Base-by-base conservation (phyloP, 2,113 vertebrate species). In the Erythrocebus patas region DNA sequence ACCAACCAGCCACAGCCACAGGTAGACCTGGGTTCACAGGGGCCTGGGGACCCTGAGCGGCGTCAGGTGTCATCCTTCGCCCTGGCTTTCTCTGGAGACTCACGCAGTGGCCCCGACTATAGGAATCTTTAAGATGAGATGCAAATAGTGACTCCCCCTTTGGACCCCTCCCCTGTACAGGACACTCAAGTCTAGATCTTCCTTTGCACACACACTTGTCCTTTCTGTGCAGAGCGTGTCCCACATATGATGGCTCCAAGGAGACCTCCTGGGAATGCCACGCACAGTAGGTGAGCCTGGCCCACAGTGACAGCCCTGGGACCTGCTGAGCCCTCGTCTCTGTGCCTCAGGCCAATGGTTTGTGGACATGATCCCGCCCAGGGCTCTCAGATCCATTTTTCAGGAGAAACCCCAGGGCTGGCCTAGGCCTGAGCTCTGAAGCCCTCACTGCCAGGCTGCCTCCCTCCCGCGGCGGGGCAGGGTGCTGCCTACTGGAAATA, bases 171-270 rank as follows among this genome's bases (percentile, higher is more conserved):
- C 64, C 3, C 18, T 57, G 59, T 40, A 5, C 0, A 8, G 35
- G 45, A 38, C n/a, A 11, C 3, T 3, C 2, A 0, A 8, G 38
- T 73, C 59, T 66, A 40, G 23, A 38, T 8, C 45, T 75, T 32
- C 45, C 32, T 23, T 32, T 45, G 81, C 48, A 14, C 2, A 1
- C 6, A 9, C 27, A 45, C 1, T 11, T 35, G 27, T 32, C 78
- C 14, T 3, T 45, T 43, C 35, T 8, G 3, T 38, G 43, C 80
- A 48, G 25, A 45, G 8, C 1, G 40, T 16, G 12, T 76, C 11
- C 35, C 0, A 0, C 0, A 5, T 40, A 0, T 0, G 3, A 1
- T 25, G 50, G n/a, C 27, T 20, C 13, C 11, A 12, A 78, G 79
- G 32, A 25, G 11, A 7, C 32, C 14, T 55, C 32, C 6, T n/a